phyloP scores from a whole-genome alignment of 2,797 vertebrate genomes.

The Paramormyrops hopkinsi region DNA sequence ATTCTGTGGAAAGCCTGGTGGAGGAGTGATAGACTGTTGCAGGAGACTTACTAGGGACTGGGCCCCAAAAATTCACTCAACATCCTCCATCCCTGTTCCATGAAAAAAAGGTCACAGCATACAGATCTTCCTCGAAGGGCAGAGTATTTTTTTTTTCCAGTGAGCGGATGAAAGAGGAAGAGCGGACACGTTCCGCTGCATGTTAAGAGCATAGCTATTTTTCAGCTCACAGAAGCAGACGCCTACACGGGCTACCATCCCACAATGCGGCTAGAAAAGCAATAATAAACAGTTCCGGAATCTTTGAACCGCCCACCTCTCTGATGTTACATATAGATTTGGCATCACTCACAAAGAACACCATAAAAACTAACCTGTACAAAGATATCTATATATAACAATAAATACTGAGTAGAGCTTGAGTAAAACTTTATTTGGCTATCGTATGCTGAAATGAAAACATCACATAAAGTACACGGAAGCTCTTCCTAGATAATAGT shows the following conservation, averaged over 20 bases:
- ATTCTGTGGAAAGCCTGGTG: not conserved
- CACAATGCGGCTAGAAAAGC: not conserved
- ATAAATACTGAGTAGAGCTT: not conserved
- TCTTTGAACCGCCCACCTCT: conserved; percentile 13
- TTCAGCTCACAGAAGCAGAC: not conserved
- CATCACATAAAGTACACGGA: not conserved
- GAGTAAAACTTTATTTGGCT: conserved; percentile 2
- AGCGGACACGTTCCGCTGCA: not conserved
- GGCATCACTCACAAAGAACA: not conserved
- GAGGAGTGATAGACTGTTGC: not conserved
- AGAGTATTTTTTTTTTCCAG: not conserved
- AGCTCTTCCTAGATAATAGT: not conserved
- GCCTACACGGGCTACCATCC: not conserved
- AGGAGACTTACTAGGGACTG: not conserved
- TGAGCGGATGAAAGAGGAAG: not conserved
- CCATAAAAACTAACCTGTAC: not conserved
- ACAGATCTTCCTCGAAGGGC: not conserved
- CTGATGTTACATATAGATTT: not conserved
- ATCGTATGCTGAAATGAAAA: not conserved
- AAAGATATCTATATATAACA: not conserved
- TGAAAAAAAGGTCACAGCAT: not conserved
- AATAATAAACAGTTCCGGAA: not conserved
- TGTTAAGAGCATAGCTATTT: not conserved
- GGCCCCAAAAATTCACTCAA: not conserved
- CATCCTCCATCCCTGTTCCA: not conserved